phyloP scores from a whole-genome alignment of 1,140 invertebrate species.

The Delia radicum region DNA sequence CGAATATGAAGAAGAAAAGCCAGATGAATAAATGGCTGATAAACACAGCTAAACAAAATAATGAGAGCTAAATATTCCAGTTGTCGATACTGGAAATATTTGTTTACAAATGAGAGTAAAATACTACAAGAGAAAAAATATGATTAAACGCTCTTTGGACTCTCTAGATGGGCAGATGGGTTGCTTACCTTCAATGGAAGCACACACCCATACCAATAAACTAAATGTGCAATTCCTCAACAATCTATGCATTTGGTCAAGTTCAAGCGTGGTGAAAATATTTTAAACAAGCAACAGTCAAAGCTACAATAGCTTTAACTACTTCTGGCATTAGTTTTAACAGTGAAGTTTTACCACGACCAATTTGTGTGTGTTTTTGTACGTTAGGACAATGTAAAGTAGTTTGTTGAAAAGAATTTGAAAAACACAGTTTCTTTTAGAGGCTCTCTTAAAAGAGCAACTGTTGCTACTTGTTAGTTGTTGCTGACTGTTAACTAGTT shows the following conservation, averaged over 20 bases:
- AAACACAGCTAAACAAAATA: not conserved
- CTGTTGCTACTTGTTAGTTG: not conserved
- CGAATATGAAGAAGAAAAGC: not conserved
- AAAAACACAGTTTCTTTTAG: not conserved
- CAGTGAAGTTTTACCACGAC: not conserved
- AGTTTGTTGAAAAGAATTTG: not conserved
- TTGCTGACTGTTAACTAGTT: not conserved
- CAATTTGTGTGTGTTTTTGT: not conserved
- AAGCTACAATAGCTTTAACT: not conserved
- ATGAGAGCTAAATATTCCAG: not conserved
- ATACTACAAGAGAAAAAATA: not conserved
- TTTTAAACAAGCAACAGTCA: not conserved
- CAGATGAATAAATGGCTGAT: not conserved
- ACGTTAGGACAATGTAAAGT: not conserved
- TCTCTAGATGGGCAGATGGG: not conserved
- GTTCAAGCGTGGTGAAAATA: slow-evolving; percentile 14
- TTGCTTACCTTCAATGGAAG: slow-evolving; percentile 19
- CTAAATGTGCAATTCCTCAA: not conserved
- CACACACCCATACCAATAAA: not conserved
- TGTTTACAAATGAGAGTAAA: slow-evolving; percentile 12
- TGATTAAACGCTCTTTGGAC: not conserved
- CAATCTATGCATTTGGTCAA: slow-evolving; percentile 21
- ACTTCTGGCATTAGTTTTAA: not conserved
- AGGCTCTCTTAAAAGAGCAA: slow-evolving; percentile 3
- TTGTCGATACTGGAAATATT: slow-evolving; percentile 6